Evolutionary conservation across 2,113 vertebrate genomes (phyloP).

Genomic region (Paramormyrops kingsleyae): DNA sequence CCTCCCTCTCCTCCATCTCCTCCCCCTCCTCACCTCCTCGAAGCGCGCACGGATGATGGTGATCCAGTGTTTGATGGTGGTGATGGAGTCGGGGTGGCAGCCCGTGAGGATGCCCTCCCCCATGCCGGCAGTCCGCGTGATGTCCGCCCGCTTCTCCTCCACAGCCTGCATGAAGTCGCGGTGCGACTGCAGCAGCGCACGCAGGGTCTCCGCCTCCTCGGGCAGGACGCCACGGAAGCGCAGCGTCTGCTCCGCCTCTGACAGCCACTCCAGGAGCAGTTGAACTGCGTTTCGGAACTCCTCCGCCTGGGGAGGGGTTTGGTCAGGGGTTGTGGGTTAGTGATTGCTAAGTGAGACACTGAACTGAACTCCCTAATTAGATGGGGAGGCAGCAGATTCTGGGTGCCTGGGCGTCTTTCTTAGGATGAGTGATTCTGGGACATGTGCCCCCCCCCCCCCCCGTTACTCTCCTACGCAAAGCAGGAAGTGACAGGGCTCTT

Average conservation of each 20-base stretch:
- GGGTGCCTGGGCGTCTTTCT: not conserved
- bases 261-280: constrained; percentile 92
- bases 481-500: not conserved
- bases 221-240: constrained; percentile 92
- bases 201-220: constrained; percentile 84
- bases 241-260: constrained; percentile 90
- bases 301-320: constrained; percentile 68
- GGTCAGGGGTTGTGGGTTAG: not conserved
- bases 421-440: not conserved
- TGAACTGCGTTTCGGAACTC: constrained; percentile 86
- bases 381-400: not conserved
- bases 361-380: not conserved
- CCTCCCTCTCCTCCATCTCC: not conserved
- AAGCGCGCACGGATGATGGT: constrained; percentile 96
- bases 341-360: not conserved
- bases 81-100: constrained; percentile 93
- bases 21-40: constrained; percentile 75
- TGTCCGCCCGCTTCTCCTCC: constrained; percentile 82
- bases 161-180: constrained; percentile 96
- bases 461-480: not conserved
- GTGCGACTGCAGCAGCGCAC: constrained; percentile 78
- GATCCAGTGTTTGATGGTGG: constrained; percentile 98
- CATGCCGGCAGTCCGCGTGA: constrained; percentile 83
- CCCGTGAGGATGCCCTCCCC: constrained; percentile 82
- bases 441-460: not conserved